Percentiles rank a stretch among this genome's conserved stretches.
phyloP scores from a whole-genome alignment of 1,140 invertebrate genomes.

The Drosophila lacteicornis region DNA sequence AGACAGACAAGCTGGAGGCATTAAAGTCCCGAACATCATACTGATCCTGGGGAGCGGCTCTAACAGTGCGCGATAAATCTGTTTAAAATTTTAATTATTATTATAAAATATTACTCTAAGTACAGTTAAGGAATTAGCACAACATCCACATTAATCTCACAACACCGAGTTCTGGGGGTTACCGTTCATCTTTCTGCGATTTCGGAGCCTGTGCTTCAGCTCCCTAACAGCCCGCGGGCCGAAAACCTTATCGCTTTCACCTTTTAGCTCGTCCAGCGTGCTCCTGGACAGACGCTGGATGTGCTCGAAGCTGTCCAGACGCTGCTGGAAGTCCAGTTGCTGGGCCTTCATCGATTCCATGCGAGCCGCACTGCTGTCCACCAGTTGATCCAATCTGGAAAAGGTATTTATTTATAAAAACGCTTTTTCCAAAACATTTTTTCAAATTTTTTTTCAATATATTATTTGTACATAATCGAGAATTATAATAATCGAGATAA shows the following conservation, averaged over 20 bases:
- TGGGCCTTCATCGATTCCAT: conserved; percentile 74
- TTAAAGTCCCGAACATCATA: not conserved
- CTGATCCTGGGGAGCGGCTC: conserved; percentile 16
- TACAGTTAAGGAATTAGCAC: not conserved
- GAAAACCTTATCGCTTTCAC: conserved; percentile 63
- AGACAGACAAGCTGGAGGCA: conserved; percentile 9
- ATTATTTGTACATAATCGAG: too few species aligned
- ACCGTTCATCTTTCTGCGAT: conserved; percentile 61
- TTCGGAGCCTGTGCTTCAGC: conserved; percentile 54
- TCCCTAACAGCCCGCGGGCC: conserved; percentile 50
- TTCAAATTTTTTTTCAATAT: too few species aligned
- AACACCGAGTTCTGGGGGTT: conserved; percentile 31
- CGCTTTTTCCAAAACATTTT: too few species aligned
- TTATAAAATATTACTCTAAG: not conserved
- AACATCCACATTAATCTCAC: conserved; percentile 29
- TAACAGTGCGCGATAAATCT: conserved; percentile 49
- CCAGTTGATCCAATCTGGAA: conserved; percentile 58
- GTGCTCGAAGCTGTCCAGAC: conserved; percentile 70
- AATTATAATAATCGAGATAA: too few species aligned
- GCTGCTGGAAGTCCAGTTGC: conserved; percentile 67
- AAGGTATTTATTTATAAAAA: too few species aligned
- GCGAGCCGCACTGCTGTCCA: conserved; percentile 57
- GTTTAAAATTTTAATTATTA: not conserved
- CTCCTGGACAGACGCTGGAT: conserved; percentile 61
- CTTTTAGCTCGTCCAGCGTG: conserved; percentile 76